These are phyloP conservation scores for Actias luna DNA, from an alignment of 2,888 invertebrate genomes.

Conservation along the genomic window DNA sequence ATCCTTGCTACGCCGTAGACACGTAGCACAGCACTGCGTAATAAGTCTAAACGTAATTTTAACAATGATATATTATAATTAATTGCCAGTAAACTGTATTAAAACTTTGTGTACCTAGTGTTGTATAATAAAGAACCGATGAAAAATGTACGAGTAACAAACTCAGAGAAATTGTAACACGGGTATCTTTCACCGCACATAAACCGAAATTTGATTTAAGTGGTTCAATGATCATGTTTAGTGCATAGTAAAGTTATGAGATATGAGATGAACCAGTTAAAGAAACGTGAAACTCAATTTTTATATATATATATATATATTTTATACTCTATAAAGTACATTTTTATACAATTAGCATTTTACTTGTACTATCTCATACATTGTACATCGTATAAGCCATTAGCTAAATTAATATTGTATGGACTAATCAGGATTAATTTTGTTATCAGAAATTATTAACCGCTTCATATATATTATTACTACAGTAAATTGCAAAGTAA, in stretches of 20 bases:
- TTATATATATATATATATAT: no score
- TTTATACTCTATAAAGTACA: no score
- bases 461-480: not conserved
- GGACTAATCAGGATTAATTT: not conserved
- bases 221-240: not conserved
- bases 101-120: no score
- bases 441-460: not conserved
- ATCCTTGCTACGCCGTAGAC: conserved; percentile 1
- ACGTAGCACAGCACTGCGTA: not conserved
- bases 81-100: no score
- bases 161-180: not conserved
- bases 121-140: not conserved
- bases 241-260: not conserved
- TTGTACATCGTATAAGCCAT: no score
- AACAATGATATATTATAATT: no score
- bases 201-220: not conserved
- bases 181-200: not conserved
- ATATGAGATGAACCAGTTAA: not conserved
- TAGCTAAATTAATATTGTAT: no score
- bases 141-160: not conserved
- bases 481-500: not conserved
- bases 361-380: no score
- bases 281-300: no score
- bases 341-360: no score
- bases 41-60: not conserved